These are phyloP conservation scores for Rhizomys pruinosus DNA, from an alignment of 2,113 vertebrate genomes.

Conservation along the genomic window DNA sequence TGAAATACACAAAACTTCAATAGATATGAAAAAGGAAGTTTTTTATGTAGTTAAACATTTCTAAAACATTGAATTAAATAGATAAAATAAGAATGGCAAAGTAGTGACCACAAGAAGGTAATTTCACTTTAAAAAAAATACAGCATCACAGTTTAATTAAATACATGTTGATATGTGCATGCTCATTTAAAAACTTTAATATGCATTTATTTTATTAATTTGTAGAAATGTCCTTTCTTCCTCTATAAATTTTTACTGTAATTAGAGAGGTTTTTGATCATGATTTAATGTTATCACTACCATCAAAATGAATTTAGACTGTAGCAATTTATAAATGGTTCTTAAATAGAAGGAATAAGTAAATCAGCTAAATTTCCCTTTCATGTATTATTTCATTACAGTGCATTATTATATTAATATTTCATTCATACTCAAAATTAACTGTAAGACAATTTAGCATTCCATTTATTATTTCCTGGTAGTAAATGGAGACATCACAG, in stretches of 20 bases:
- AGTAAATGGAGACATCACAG: slow-evolving; percentile 31
- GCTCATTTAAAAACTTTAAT: slow-evolving; percentile 59
- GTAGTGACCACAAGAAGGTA: neutral
- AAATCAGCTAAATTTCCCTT: neutral
- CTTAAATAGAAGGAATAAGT: neutral
- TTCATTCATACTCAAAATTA: slow-evolving; percentile 63
- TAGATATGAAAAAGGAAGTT: too few species aligned
- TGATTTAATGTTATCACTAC: slow-evolving; percentile 65
- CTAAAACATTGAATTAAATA: neutral
- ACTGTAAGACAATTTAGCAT: slow-evolving; percentile 60
- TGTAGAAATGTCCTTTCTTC: slow-evolving; percentile 52
- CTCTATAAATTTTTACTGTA: slow-evolving; percentile 62
- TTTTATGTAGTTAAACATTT: too few species aligned
- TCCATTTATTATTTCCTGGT: slow-evolving; percentile 64
- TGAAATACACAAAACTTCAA: too few species aligned
- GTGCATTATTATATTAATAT: slow-evolving; percentile 59
- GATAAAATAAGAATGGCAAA: neutral
- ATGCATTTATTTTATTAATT: slow-evolving; percentile 74
- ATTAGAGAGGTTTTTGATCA: slow-evolving; percentile 74
- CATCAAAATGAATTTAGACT: slow-evolving; percentile 69
- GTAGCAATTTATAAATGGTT: neutral
- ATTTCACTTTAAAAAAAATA: neutral
- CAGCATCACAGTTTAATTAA: slow-evolving; percentile 60
- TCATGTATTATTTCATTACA: slow-evolving; percentile 31
- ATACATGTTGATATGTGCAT: slow-evolving; percentile 67